Conservation (phyloP, 2,888 invertebrate species). For the Agriopis aurantiaria region DNA sequence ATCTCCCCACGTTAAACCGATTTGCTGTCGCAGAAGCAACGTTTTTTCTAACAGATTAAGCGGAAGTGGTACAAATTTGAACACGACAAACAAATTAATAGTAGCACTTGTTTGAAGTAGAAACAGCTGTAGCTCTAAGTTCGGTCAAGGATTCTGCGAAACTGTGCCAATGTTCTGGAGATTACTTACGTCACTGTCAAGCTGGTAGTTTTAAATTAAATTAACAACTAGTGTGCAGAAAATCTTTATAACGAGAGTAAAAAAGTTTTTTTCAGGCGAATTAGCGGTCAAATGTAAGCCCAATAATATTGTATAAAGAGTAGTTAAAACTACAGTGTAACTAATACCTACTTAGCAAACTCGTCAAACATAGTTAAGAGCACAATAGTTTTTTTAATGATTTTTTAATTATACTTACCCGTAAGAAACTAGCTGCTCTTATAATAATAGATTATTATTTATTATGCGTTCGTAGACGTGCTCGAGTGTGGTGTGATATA, state of each 20-base stretch:
- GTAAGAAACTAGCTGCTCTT: too few species aligned
- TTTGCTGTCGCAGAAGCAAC: slow-evolving; percentile 50
- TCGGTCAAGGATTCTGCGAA: slow-evolving; percentile 35
- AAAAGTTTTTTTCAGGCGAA: too few species aligned
- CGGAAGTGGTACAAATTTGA: slow-evolving; percentile 77
- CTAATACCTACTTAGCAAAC: too few species aligned
- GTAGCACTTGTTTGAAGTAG: slow-evolving; percentile 42
- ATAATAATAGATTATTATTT: too few species aligned
- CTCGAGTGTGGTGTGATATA: too few species aligned
- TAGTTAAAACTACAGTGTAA: too few species aligned
- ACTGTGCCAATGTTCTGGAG: not conserved
- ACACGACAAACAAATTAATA: slow-evolving; percentile 83
- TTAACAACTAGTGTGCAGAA: not conserved
- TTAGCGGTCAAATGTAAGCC: too few species aligned
- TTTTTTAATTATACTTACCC: too few species aligned
- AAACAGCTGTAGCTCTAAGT: slow-evolving; percentile 65
- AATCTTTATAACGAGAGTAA: not conserved
- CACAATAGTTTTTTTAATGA: too few species aligned
- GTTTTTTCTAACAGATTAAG: slow-evolving; percentile 49
- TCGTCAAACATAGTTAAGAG: too few species aligned
- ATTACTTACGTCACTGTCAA: not conserved
- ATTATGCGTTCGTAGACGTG: too few species aligned
- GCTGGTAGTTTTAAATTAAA: not conserved
- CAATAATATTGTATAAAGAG: too few species aligned
- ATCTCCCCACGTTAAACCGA: slow-evolving; percentile 45